Evolutionary conservation across 37 sponge, comb jelly and placozoan species (phyloP).

Genomic region (Dysidea cf. avara): DNA sequence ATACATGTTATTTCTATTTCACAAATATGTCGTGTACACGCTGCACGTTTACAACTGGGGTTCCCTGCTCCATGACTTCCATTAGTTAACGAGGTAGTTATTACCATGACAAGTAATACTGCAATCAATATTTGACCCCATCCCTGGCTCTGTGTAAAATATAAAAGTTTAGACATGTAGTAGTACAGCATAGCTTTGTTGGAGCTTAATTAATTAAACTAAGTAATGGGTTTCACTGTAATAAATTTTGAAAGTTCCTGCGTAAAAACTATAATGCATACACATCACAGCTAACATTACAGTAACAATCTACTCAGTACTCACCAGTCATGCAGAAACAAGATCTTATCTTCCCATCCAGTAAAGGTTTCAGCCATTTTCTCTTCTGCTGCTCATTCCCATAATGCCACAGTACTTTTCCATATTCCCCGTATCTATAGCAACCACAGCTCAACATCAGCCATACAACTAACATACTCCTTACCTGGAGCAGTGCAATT

Average conservation of each 20-base stretch:
- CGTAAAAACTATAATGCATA: not conserved
- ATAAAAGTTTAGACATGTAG: too few relatives aligned
- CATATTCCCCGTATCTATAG: conserved; percentile 78
- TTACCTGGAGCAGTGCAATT: conserved; percentile 94
- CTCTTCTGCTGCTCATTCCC: conserved; percentile 85
- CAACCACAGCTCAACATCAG: not conserved
- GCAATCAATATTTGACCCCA: conserved; percentile 81
- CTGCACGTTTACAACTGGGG: conserved; percentile 75
- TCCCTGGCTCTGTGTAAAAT: conserved; percentile 57
- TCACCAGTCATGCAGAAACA: conserved; percentile 86
- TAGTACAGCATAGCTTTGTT: too few relatives aligned
- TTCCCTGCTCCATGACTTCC: conserved; percentile 95
- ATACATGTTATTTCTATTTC: too few relatives aligned
- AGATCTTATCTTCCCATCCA: conserved; percentile 86
- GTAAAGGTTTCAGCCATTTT: conserved; percentile 83
- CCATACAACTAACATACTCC: too few relatives aligned
- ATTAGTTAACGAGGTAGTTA: conserved; percentile 78
- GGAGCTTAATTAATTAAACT: too few relatives aligned
- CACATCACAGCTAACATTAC: not conserved
- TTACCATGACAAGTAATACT: conserved; percentile 59
- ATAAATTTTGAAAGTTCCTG: not conserved
- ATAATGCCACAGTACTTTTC: conserved; percentile 82
- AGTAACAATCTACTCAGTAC: not conserved
- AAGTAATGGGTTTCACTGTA: too few relatives aligned
- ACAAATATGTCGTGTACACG: too few relatives aligned